Evolutionary conservation across 2,797 vertebrate species (phyloP).

Genomic region (Distichodus sexfasciatus): DNA sequence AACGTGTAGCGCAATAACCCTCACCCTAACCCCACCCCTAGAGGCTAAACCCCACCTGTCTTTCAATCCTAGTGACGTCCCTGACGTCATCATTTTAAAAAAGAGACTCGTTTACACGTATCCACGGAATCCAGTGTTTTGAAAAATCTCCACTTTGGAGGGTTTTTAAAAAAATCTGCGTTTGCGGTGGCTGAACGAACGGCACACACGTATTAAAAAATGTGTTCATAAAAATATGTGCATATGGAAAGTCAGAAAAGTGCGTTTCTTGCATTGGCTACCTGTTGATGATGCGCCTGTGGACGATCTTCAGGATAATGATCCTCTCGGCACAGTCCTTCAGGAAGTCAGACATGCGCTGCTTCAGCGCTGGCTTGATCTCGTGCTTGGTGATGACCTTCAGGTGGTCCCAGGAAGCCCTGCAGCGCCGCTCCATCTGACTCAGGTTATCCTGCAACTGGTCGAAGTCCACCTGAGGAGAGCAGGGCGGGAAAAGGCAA

Average conservation of each 20-base stretch:
- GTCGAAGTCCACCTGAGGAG: slow-evolving; percentile 91
- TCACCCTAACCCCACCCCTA: no score
- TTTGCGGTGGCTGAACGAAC: no score
- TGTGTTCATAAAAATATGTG: no score
- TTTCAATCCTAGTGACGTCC: no score
- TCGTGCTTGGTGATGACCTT: slow-evolving; percentile 97
- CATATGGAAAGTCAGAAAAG: background rate
- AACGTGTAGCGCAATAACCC: no score
- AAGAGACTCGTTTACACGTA: no score
- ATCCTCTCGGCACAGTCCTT: slow-evolving; percentile 96
- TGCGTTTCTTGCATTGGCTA: slow-evolving; percentile 48
- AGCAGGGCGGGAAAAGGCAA: background rate
- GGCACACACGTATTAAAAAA: no score
- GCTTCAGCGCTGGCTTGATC: slow-evolving; percentile 90
- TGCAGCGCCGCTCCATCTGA: slow-evolving; percentile 95
- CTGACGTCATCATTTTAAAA: no score
- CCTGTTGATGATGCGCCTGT: slow-evolving; percentile 96
- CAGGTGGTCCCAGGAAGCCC: slow-evolving; percentile 97
- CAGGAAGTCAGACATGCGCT: slow-evolving; percentile 95
- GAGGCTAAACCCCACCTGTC: no score
- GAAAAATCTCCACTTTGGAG: no score
- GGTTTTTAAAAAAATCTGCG: no score
- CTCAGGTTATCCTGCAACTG: slow-evolving; percentile 94
- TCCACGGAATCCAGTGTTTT: no score
- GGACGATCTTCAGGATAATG: slow-evolving; percentile 94